phyloP scores from a whole-genome alignment of 2,113 vertebrate species.

The Corythornis vintsioides region DNA sequence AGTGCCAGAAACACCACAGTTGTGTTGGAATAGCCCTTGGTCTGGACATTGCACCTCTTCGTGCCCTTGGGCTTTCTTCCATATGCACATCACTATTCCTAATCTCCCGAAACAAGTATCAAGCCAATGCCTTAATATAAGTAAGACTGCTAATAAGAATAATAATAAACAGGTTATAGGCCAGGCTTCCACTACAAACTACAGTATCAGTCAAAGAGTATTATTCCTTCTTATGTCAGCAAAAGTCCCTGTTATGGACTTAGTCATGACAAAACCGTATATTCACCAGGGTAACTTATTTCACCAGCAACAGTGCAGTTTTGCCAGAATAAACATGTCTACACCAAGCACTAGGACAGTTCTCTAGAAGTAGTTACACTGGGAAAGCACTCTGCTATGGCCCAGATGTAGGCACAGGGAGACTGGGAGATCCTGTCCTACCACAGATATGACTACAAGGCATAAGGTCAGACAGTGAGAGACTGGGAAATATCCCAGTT shows the following conservation, averaged over 20 bases:
- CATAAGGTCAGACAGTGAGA: slow-evolving; percentile 9
- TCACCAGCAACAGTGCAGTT: slow-evolving; percentile 2
- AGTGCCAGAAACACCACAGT: not conserved
- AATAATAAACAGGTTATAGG: not conserved
- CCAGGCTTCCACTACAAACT: not conserved
- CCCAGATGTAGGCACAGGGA: not conserved
- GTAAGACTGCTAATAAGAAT: not conserved
- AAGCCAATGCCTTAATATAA: not conserved
- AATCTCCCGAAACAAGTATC: not conserved
- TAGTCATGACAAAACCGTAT: slow-evolving; percentile 5
- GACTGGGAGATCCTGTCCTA: not conserved
- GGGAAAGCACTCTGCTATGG: not conserved
- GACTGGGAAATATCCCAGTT: slow-evolving; percentile 46
- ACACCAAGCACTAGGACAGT: not conserved
- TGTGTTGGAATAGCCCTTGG: not conserved
- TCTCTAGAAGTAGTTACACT: not conserved
- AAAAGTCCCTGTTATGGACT: not conserved
- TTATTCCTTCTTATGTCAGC: slow-evolving; percentile 16
- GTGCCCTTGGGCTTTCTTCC: not conserved
- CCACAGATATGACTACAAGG: not conserved
- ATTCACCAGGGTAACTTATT: not conserved
- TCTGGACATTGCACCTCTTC: not conserved
- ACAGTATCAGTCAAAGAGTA: not conserved
- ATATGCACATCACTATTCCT: not conserved
- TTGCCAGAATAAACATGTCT: slow-evolving; percentile 29